phyloP scores from a whole-genome alignment of 2,888 invertebrate genomes.

The Lysandra coridon region DNA sequence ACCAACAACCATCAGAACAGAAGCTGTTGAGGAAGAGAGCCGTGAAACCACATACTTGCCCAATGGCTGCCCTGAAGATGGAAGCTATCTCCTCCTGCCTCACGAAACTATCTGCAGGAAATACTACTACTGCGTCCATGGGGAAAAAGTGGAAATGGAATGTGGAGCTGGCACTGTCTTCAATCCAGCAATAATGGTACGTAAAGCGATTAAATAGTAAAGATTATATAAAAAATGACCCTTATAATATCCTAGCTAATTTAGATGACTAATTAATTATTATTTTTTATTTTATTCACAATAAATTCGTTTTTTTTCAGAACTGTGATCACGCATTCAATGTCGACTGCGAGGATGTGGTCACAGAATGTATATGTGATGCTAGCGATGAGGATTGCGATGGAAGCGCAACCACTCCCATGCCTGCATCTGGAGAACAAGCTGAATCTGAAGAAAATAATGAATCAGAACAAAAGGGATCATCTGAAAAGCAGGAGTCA shows the following conservation, averaged over 20 bases:
- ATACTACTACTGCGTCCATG: constrained; percentile 51
- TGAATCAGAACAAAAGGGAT: constrained; percentile 16
- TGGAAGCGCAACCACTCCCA: constrained; percentile 26
- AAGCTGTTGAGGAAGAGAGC: not conserved
- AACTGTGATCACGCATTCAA: not conserved
- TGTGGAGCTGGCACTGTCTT: constrained; percentile 52
- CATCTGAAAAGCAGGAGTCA: constrained; percentile 13
- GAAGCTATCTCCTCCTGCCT: constrained; percentile 46
- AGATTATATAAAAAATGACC: not conserved
- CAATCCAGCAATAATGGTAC: constrained; percentile 53
- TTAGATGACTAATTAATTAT: not conserved
- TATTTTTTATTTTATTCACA: not conserved
- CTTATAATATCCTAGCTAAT: not conserved
- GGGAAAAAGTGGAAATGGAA: constrained; percentile 47
- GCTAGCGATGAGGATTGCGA: constrained; percentile 34
- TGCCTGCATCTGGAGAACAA: not conserved
- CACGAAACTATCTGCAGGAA: constrained; percentile 50
- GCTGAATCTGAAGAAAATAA: not conserved
- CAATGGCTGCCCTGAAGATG: constrained; percentile 50
- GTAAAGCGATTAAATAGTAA: not conserved
- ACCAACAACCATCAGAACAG: not conserved
- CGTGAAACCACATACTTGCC: constrained; percentile 35
- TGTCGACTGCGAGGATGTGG: constrained; percentile 20
- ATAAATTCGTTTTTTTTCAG: constrained; percentile 7
- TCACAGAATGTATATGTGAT: constrained; percentile 25